Base-by-base conservation (phyloP, 2,113 vertebrate species). In the Tetrao urogallus region DNA sequence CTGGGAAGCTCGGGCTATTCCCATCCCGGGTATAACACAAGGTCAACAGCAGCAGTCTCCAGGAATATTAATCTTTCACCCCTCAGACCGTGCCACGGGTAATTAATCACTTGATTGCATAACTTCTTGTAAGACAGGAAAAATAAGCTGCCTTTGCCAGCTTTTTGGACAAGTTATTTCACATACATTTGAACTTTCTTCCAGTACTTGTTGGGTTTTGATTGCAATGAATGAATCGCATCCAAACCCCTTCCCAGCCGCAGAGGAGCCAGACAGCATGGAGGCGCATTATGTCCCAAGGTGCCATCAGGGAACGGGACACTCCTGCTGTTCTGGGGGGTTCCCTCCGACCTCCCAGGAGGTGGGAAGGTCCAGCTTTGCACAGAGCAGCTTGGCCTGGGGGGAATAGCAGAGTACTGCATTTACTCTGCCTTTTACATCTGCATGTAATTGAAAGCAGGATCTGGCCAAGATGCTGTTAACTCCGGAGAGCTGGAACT, bases 121-220 rank as follows among this genome's bases (percentile, higher is more conserved):
- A 95, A 97, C 95, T 97, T 97, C 96, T 97, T 96, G 96, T 97
- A 96, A 97, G 92, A 88, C 96, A 97, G 96, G 96, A 97, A 97
- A 97, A 97, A 97, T 96, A 95, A 95, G 93, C 93, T 94, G 92
- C 86, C 70, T 95, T 88, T 96, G 96, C 96, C 96, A 97, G 93
- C 66, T 94, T 95, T 96, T 94, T 58, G 76, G 77, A 95, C 94
- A 96, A 97, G 74, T 89, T 96, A 94, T 96, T 97, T 96, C 94
- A 70, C 95, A 95, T 97, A 93, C 73, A 95, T 96, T 92, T 97
- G 95, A 97, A 95, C 96, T 97, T 97, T 97, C 93, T 95, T 97
- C 96, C 95, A 97, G 92, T 95, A 82, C 92, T 97, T 88, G 77
- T 75, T 96, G 88, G 80, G 83, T 90, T 97, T 95, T 92, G 88